Base-by-base conservation (phyloP, 2,888 invertebrate genomes). In the Dicranocentrus wangi region DNA sequence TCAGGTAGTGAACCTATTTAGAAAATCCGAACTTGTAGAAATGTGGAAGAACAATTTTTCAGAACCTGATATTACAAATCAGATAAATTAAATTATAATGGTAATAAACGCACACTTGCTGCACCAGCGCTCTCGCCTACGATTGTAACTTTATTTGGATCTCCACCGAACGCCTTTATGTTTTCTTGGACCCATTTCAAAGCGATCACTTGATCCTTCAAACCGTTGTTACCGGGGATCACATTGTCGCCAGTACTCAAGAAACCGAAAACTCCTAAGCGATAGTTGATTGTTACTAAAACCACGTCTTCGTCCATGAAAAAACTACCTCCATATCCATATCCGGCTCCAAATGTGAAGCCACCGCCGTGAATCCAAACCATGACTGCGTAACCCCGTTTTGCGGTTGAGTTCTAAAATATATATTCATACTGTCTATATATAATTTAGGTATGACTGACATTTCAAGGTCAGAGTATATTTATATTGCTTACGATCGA, bases 271-370 rank as follows among this genome's bases (percentile, higher is more conserved):
- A 71, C 58, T 3, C 79, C 79, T 0, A 69, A 3, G 1, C 82
- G 75, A 23, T 72, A 68, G 19, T 79, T 79, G 32, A 82, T 21
- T n/a, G 75, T 79, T 8, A 82, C 79, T n/a, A 75, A 13, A 42
- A 75, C 53, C 0, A 75, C 75, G 28, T 66, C 66, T 43, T 66
- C 75, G 32, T 79, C 79, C 70, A 82, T 75, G 19, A 79, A 58
- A 39, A 60, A 79, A 3, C 51, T 25, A 0, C 79, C 63, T 13
- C 69, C 79, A 25, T 75, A 21, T 15, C 17, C 13, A n/a, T 43
- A 0, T 1, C 66, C 76, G 17, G 19, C 25, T 2, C 73, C 75
- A 55, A 43, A 17, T 0, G 19, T 17, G 25, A 73, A 78, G 5
- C 65, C 75, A 47, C 15, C 2, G 32, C 32, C 5, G 3, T 32